These are phyloP conservation scores for Semnopithecus entellus DNA, from an alignment of 2,113 vertebrate genomes.

Conservation along the genomic window DNA sequence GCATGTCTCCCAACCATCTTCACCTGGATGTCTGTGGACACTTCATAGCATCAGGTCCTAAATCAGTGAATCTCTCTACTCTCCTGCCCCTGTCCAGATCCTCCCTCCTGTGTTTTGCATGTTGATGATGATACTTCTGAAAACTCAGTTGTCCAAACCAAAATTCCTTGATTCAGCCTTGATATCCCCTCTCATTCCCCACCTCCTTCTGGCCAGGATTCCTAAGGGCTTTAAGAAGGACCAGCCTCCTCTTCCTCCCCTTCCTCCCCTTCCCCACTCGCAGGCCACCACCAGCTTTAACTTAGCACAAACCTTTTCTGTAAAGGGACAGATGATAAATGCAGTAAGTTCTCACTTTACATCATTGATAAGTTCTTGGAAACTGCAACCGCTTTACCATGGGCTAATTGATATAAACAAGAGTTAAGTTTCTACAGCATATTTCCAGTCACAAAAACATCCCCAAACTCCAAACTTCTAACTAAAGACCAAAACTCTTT, in stretches of 20 bases:
- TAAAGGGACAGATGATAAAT: too few species aligned
- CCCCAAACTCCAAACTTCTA: background rate
- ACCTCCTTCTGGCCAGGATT: background rate
- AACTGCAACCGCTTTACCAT: background rate
- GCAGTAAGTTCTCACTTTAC: background rate
- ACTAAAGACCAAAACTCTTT: too few species aligned
- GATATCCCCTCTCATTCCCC: background rate
- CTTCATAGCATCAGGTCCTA: background rate
- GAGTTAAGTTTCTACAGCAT: background rate
- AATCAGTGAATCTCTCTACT: background rate
- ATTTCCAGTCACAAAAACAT: background rate
- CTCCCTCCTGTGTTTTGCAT: background rate
- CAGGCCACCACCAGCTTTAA: background rate
- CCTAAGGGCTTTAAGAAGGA: background rate
- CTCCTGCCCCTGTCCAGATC: background rate
- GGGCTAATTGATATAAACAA: background rate
- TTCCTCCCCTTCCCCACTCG: background rate
- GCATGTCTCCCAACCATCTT: background rate
- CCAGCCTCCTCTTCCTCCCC: background rate
- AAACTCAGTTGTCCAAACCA: background rate
- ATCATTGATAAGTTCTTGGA: background rate
- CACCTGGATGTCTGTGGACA: background rate
- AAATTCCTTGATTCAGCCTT: background rate
- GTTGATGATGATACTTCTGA: background rate
- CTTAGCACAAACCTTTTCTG: background rate